Percentiles rank a stretch among this genome's conserved stretches.
phyloP scores from a whole-genome alignment of 2,113 vertebrate species.

The Hyla sarda region DNA sequence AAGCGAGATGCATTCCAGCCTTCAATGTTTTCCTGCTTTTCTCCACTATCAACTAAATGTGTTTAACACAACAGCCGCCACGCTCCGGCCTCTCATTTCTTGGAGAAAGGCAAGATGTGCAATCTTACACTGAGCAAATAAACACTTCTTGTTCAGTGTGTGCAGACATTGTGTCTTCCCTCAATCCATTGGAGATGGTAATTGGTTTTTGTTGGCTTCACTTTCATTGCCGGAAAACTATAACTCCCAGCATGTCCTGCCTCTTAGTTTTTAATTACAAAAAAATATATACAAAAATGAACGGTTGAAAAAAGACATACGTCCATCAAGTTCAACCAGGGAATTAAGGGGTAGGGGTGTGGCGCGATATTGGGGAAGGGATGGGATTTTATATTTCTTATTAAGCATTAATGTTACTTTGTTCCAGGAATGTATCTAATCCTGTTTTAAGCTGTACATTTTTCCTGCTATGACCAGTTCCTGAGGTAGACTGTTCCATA shows the following conservation, averaged over 20 bases:
- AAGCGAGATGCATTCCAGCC: constrained; percentile 27
- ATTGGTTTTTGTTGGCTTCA: background rate
- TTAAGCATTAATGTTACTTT: too few species aligned
- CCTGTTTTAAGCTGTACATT: too few species aligned
- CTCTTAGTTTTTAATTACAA: too few species aligned
- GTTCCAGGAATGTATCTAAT: too few species aligned
- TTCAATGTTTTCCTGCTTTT: background rate
- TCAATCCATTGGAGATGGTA: background rate
- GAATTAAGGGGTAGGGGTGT: too few species aligned
- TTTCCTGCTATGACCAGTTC: too few species aligned
- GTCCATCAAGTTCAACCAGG: too few species aligned
- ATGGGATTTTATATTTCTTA: too few species aligned
- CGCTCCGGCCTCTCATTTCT: background rate
- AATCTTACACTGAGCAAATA: background rate
- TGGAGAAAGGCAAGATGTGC: background rate
- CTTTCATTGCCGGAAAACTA: background rate
- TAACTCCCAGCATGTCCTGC: background rate
- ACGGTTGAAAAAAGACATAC: too few species aligned
- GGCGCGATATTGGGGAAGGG: too few species aligned
- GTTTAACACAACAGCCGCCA: constrained; percentile 29
- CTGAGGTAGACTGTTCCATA: too few species aligned
- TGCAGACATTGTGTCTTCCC: background rate
- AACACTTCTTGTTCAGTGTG: background rate
- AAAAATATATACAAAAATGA: too few species aligned
- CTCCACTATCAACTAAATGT: constrained; percentile 29